Conservation (phyloP, 1,140 invertebrate genomes). For the Aphaenogaster rudis region DNA sequence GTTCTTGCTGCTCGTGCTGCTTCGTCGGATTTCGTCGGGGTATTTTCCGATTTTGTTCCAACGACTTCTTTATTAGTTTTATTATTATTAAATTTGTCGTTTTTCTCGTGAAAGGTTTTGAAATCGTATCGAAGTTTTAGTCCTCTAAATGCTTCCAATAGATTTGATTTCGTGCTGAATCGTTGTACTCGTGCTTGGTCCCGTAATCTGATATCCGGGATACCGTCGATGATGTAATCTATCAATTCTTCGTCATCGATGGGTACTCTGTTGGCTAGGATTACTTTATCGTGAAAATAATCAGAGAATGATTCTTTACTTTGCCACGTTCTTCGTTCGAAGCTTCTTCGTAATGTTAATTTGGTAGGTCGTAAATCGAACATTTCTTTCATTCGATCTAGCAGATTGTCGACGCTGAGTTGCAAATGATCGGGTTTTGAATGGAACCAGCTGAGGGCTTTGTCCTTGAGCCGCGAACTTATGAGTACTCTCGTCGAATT, state of each 20-base stretch:
- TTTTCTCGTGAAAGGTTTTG: no score
- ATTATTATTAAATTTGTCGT: not conserved
- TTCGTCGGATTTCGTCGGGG: no score
- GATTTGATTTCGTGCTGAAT: not conserved
- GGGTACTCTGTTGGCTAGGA: not conserved
- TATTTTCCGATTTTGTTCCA: not conserved
- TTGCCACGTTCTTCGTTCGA: not conserved
- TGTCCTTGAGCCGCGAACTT: not conserved
- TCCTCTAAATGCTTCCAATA: no score
- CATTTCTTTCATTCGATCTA: not conserved
- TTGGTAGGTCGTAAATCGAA: not conserved
- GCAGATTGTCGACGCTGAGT: not conserved
- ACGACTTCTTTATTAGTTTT: not conserved
- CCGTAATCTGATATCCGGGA: not conserved
- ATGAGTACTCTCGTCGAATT: not conserved
- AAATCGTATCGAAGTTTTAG: no score
- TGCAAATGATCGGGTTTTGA: not conserved
- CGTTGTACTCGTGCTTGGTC: not conserved
- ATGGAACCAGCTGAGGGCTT: not conserved
- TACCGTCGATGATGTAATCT: not conserved
- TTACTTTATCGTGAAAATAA: conserved; percentile 7
- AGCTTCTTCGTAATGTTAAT: not conserved
- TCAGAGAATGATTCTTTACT: not conserved
- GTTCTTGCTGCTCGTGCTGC: not conserved
- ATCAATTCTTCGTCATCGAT: not conserved